Evolutionary conservation across 2,113 vertebrate genomes (phyloP).

Genomic region (Colius striatus): DNA sequence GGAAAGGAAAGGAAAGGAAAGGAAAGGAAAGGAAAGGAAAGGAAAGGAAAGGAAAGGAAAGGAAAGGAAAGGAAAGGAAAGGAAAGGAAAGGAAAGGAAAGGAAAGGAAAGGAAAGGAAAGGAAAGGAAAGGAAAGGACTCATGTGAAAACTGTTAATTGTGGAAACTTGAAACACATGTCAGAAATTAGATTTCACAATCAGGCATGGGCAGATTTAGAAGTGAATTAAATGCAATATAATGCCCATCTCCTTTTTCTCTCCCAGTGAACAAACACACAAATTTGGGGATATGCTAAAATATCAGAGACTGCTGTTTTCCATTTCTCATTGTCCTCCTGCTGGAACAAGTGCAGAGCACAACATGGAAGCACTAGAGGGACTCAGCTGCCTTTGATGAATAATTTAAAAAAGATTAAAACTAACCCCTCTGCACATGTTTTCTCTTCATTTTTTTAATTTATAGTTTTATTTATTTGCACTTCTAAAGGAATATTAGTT

Average conservation of each 20-base stretch:
- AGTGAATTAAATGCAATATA: background rate
- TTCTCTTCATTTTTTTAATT: slow-evolving; percentile 4
- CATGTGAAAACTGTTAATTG: background rate
- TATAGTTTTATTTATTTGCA: slow-evolving; percentile 25
- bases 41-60: too few relatives aligned
- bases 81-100: too few relatives aligned
- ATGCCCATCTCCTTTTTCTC: background rate
- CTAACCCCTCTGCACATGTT: background rate
- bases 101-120: background rate
- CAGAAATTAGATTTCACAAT: background rate
- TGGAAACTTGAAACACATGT: background rate
- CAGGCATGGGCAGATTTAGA: background rate
- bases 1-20: background rate
- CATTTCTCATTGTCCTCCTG: background rate
- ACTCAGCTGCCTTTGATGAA: slow-evolving; percentile 41
- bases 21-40: too few relatives aligned
- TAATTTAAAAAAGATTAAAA: background rate
- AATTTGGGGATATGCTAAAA: background rate
- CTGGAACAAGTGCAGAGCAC: slow-evolving; percentile 17
- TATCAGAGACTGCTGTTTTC: background rate
- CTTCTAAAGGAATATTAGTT: background rate
- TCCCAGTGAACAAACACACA: background rate
- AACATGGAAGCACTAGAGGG: slow-evolving; percentile 10
- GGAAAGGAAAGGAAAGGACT: background rate
- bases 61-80: too few relatives aligned